phyloP scores from a whole-genome alignment of 2,888 invertebrate genomes.

The Epinotia ramella region DNA sequence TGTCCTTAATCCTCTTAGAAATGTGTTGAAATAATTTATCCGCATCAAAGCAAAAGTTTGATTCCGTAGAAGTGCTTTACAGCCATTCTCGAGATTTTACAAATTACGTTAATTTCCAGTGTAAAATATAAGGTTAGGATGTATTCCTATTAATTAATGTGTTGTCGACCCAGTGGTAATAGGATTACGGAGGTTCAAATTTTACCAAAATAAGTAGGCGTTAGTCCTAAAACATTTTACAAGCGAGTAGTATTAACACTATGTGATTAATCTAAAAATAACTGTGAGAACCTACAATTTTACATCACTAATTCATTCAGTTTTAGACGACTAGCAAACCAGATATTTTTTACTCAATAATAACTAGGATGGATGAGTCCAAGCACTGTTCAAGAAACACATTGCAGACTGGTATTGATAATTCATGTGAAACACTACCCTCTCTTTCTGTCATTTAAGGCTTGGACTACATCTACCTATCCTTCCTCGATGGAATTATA shows the following conservation, averaged over 20 bases:
- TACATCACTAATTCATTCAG: background rate
- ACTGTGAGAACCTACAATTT: background rate
- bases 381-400: background rate
- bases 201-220: background rate
- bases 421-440: too few relatives aligned
- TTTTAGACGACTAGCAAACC: background rate
- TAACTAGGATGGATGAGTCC: background rate
- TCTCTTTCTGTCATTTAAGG: too few relatives aligned
- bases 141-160: slow-evolving; percentile 19
- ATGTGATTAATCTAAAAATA: background rate
- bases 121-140: slow-evolving; percentile 15
- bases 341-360: background rate
- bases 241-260: too few relatives aligned
- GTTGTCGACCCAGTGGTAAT: slow-evolving; percentile 16
- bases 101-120: slow-evolving; percentile 9
- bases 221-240: background rate
- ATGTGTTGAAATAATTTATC: background rate
- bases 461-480: too few relatives aligned
- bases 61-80: background rate
- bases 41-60: background rate
- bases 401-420: too few relatives aligned
- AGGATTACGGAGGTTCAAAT: slow-evolving; percentile 26
- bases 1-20: background rate
- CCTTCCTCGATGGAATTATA: too few relatives aligned
- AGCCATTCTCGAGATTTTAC: slow-evolving; percentile 3